Conservation (phyloP, 2,888 invertebrate genomes). For the Mesorhabditis sp. region DNA sequence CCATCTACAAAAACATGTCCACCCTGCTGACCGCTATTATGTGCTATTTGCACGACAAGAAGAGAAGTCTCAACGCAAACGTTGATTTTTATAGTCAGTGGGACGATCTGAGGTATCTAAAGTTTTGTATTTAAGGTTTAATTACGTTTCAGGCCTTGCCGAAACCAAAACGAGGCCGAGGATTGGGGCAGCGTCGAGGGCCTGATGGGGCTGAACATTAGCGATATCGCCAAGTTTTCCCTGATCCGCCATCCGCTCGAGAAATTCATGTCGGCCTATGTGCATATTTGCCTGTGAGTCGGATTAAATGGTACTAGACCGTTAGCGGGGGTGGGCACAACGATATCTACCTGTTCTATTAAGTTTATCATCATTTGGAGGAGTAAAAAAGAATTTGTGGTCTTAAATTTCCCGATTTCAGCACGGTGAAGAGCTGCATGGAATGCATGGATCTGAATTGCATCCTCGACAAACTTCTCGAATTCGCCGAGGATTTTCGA, state of each 20-base stretch:
- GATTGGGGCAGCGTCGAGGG: too few relatives aligned
- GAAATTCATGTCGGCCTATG: background rate
- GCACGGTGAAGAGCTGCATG: background rate
- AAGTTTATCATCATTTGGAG: background rate
- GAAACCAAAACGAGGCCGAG: background rate
- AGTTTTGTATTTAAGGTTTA: background rate
- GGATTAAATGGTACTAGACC: background rate
- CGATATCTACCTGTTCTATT: too few relatives aligned
- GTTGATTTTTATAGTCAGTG: background rate
- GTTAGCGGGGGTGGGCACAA: too few relatives aligned
- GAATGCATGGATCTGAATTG: background rate
- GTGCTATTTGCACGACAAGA: conserved; percentile 32
- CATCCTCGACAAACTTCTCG: too few relatives aligned
- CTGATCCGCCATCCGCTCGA: background rate
- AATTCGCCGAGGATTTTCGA: too few relatives aligned
- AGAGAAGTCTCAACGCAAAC: conserved; percentile 19
- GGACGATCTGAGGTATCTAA: background rate
- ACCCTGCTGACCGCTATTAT: conserved; percentile 40
- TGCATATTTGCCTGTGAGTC: background rate
- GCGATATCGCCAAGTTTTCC: background rate
- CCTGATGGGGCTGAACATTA: too few relatives aligned
- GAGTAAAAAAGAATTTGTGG: background rate
- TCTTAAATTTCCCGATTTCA: background rate
- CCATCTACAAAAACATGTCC: conserved; percentile 40
- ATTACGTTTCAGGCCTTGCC: conserved; percentile 3